Base-by-base conservation (phyloP, 2,113 vertebrate genomes). In the Dromiciops gliroides region DNA sequence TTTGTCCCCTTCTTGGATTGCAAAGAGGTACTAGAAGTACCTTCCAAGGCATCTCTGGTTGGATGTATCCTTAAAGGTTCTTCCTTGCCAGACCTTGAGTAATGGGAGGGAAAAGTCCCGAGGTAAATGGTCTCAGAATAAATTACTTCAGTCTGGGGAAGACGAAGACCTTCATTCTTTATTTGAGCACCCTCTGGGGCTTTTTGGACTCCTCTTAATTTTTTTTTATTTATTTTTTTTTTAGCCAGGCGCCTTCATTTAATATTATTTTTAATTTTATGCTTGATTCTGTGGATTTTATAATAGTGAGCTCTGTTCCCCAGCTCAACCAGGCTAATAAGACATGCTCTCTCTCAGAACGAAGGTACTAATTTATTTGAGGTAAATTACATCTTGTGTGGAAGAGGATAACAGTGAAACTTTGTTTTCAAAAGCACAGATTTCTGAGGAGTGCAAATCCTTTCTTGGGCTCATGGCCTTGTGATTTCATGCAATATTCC, bases 21-120 rank as follows among this genome's bases (percentile, higher is more conserved):
- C 95, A 25, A 95, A 95, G 56, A 96, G 92, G 96, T 97, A 94
- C 95, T 28, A 31, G 89, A 83, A 94, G 92, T 83, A 22, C 94
- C 94, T 98, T 97, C 97, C 96, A 96, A 95, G 95, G 50, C 48
- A 94, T 88, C 88, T 92, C 89, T 93, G 90, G 91, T 22, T 90
- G 47, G 95, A 50, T 51, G 6, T 91, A 91, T 91, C 96, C 91
- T 53, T 94, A 44, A 53, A 91, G 67, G 83, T 25, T 60, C 91
- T 93, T 93, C 88, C 52, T 90, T 2, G 37, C 94, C 95, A 96
- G 95, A 83, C 90, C 93, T 95, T 91, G 51, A 67, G 67, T 95
- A 93, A 97, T 5, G 91, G 91, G 89, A 95, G 90, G 93, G 95
- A 97, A 97, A 95, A 37, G 44, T 94, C 89, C 91, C 48, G 91